Percentiles rank a stretch among this genome's conserved stretches.
phyloP scores from a whole-genome alignment of 2,113 vertebrate species.

The Cairina moschata region DNA sequence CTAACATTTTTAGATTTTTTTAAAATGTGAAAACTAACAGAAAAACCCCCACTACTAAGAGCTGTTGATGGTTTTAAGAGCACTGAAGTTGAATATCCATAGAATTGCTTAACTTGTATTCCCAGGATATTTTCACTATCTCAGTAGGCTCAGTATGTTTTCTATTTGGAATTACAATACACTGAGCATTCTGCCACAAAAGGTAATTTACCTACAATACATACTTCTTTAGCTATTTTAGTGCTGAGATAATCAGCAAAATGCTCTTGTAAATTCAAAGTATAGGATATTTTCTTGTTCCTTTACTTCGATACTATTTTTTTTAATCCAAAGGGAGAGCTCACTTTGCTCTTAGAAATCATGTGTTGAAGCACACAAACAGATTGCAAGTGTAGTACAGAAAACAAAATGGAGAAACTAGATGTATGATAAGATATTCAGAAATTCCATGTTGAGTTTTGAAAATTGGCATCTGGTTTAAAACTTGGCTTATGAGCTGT shows the following conservation, averaged over 20 bases:
- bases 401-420: background rate
- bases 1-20: background rate
- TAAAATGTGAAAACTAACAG: background rate
- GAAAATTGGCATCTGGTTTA: background rate
- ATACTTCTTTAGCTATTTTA: background rate
- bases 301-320: background rate
- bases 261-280: background rate
- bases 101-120: background rate
- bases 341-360: background rate
- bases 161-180: background rate
- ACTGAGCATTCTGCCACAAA: background rate
- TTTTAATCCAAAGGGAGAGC: background rate
- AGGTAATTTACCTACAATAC: background rate
- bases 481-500: background rate
- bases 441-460: background rate
- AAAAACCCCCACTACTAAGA: background rate
- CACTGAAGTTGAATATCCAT: background rate
- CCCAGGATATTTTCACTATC: background rate
- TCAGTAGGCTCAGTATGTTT: background rate
- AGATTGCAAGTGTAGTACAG: background rate
- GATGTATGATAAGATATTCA: background rate
- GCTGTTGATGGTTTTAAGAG: background rate
- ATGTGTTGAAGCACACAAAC: background rate
- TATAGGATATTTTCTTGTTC: background rate
- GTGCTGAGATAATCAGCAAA: background rate